These are phyloP conservation scores for Sardinella longiceps DNA, from an alignment of 2,797 vertebrate genomes.

Conservation along the genomic window DNA sequence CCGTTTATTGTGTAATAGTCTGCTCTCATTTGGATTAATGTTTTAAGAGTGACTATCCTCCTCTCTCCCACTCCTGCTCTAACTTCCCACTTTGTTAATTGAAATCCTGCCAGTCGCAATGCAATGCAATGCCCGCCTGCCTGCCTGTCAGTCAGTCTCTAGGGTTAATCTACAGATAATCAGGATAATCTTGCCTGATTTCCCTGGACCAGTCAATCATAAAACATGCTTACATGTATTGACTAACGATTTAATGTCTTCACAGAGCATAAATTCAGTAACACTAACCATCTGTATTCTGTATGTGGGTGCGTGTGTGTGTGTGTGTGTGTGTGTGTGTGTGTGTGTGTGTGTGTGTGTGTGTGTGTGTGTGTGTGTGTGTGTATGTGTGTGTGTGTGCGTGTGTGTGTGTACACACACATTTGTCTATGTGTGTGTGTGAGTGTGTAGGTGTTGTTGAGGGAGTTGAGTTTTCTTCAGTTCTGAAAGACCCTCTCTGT, in stretches of 20 bases:
- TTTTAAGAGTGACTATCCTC: neutral
- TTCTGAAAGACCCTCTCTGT: conserved; percentile 20
- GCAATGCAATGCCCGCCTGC: no score
- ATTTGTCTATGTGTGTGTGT: neutral
- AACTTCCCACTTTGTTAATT: conserved; percentile 19
- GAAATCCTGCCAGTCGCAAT: neutral
- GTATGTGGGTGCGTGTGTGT: conserved; percentile 1
- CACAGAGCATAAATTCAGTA: neutral
- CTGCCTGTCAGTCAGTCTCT: neutral
- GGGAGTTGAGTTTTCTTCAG: neutral
- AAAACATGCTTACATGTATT: neutral
- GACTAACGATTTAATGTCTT: neutral
- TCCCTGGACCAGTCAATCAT: neutral
- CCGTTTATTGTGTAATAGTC: neutral
- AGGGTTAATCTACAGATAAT: conserved; percentile 5
- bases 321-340: neutral
- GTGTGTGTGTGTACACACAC: neutral
- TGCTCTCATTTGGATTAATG: conserved; percentile 12
- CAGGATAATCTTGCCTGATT: neutral
- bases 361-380: neutral
- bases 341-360: neutral
- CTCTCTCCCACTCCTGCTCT: neutral
- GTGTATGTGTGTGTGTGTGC: neutral
- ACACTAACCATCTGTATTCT: neutral
- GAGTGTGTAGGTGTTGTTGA: neutral